Percentiles rank a stretch among this genome's conserved stretches.
These are phyloP conservation scores for Tineola bisselliella DNA, from an alignment of 2,888 invertebrate species.

Conservation along the genomic window DNA sequence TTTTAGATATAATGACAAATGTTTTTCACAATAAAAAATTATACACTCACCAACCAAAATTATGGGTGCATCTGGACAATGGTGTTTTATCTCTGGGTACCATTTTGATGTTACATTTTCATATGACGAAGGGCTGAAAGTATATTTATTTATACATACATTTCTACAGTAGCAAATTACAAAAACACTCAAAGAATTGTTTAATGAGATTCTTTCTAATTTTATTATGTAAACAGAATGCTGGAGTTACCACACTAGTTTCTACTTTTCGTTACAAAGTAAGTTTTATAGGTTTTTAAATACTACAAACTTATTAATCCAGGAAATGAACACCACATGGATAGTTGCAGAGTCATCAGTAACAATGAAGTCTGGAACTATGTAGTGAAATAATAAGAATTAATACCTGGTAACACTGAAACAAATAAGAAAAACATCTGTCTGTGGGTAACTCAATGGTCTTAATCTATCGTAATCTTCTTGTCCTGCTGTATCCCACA, in stretches of 20 bases:
- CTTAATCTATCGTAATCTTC: constrained; percentile 97
- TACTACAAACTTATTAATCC: too few relatives aligned
- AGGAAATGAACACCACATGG: too few relatives aligned
- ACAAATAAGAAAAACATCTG: constrained; percentile 99
- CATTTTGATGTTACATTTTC: constrained; percentile 99
- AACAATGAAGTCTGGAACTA: too few relatives aligned
- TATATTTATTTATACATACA: not conserved
- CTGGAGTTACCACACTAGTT: too few relatives aligned
- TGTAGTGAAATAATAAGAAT: not conserved
- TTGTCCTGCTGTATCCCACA: constrained; percentile 99
- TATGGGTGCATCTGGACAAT: constrained; percentile 99
- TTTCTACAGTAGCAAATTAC: too few relatives aligned
- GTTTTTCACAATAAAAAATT: not conserved
- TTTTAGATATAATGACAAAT: too few relatives aligned
- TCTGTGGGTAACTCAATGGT: constrained; percentile 97
- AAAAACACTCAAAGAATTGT: too few relatives aligned
- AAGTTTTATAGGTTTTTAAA: too few relatives aligned
- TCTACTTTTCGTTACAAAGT: too few relatives aligned
- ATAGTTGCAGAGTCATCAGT: too few relatives aligned
- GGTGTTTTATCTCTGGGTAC: constrained; percentile 99
- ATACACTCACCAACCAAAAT: constrained; percentile 89
- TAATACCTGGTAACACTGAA: constrained; percentile 89
- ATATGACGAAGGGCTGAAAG: constrained; percentile 92
- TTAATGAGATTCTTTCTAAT: too few relatives aligned
- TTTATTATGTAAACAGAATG: too few relatives aligned